phyloP scores from a whole-genome alignment of 2,113 vertebrate genomes.

The Mormyrus iriodes region DNA sequence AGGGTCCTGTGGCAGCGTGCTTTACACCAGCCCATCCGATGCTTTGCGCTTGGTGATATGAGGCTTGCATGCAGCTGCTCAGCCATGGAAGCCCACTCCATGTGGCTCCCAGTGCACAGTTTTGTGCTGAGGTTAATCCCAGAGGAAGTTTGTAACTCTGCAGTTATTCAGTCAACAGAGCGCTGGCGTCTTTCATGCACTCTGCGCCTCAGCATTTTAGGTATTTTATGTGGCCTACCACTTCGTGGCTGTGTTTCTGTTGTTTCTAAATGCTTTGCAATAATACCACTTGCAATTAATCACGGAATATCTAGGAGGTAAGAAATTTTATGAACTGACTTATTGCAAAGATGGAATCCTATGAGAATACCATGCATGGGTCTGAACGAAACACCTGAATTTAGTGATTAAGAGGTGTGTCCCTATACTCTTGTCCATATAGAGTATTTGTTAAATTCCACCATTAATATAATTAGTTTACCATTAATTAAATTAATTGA shows the following conservation, averaged over 20 bases:
- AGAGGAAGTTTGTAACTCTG: not conserved
- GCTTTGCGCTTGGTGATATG: not conserved
- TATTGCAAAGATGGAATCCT: no score
- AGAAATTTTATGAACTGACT: not conserved
- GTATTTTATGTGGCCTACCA: not conserved
- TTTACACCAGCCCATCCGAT: not conserved
- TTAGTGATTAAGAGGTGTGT: not conserved
- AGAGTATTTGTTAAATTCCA: not conserved
- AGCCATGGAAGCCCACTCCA: not conserved
- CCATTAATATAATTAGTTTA: not conserved
- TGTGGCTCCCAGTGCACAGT: not conserved
- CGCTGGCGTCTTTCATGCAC: not conserved
- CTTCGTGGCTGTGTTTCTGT: not conserved
- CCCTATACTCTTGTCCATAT: not conserved
- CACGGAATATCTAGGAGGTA: not conserved
- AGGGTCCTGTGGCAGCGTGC: not conserved
- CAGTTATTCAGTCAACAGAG: not conserved
- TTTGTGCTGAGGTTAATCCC: not conserved
- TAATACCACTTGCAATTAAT: not conserved
- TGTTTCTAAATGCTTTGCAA: not conserved
- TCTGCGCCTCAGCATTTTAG: not conserved
- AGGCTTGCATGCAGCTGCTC: not conserved
- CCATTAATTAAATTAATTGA: not conserved
- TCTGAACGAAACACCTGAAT: not conserved
- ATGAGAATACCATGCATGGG: not conserved